Evolutionary conservation across 1,140 invertebrate genomes (phyloP), one percentile per base, ranked within the genome.

Genomic region (Ditylenchus dipsaci): DNA sequence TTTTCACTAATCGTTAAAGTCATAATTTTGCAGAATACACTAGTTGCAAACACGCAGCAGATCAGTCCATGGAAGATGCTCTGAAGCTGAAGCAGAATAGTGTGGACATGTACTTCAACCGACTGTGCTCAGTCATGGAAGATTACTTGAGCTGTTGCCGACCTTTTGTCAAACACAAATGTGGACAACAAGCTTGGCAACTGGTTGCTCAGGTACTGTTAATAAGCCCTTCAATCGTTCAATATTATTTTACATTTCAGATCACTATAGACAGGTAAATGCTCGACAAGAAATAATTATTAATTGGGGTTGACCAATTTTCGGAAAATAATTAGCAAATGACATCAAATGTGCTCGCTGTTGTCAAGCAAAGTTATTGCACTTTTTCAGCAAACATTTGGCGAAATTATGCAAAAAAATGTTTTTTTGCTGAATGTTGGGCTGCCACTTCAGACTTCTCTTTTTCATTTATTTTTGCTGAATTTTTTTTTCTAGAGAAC

Each of bases 81-180:
- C 26, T 74, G 30, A 43, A 56, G 45, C n/a, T 23, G 3, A 73
- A 74, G 29, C 43, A 62, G 7, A 17, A 73, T 17, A 62, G 74
- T 49, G 13, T 66, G 62, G 62, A 73, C 38, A 19, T 59, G 13
- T 73, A 73, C 56, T 73, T 73, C 23, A 30, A 65, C n/a, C 42
- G 59, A 45, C 60, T 73, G 8, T 73, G 71, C 33, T 19, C 17
- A 21, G 49, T 73, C 26, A 73, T 73, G 71, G 71, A 73, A 17
- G 58, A 74, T 27, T 73, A 73, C 61, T 42, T 73, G 29, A 38
- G 71, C n/a, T 73, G 71, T 67, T 73, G 71, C 47, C 71, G 71
- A 1, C 71, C 71, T 13, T 74, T 74, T 62, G 71, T 73, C 17
- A 56, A 57, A 11, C 56, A 74, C n/a, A 73, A 73, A 38, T 73